Conservation (phyloP, 2,797 vertebrate species). For the Echiichthys vipera region DNA sequence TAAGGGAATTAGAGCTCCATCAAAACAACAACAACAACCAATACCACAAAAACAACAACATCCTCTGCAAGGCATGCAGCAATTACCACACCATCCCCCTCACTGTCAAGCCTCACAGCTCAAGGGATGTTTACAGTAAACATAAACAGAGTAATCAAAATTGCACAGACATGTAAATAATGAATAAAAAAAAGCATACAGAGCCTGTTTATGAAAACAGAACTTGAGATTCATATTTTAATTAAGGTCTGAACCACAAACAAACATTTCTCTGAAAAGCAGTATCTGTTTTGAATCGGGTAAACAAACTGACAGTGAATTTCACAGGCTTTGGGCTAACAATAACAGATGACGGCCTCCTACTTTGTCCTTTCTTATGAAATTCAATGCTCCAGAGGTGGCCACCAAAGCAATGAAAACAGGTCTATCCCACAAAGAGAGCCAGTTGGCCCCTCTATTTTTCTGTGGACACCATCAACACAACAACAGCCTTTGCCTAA, state of each 20-base stretch:
- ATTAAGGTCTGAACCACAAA: conserved; percentile 89
- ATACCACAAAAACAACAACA: conserved; percentile 72
- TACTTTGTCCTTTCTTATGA: conserved; percentile 88
- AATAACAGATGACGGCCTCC: conserved; percentile 88
- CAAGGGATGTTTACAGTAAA: conserved; percentile 86
- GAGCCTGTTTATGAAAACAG: conserved; percentile 85
- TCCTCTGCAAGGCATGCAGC: conserved; percentile 73
- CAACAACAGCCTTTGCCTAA: conserved; percentile 90
- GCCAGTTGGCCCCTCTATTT: conserved; percentile 83
- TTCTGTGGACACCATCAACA: conserved; percentile 91
- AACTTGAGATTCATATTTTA: conserved; percentile 87
- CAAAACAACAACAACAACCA: conserved; percentile 77
- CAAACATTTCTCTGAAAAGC: conserved; percentile 90
- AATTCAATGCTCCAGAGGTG: conserved; percentile 76
- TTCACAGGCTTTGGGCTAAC: conserved; percentile 89
- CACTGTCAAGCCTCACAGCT: conserved; percentile 75
- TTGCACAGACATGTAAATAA: conserved; percentile 85
- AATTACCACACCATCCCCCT: conserved; percentile 73
- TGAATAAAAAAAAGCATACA: conserved; percentile 82
- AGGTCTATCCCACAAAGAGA: conserved; percentile 75
- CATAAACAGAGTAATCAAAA: conserved; percentile 88
- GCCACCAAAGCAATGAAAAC: conserved; percentile 74
- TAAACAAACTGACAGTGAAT: conserved; percentile 90
- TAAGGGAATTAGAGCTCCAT: conserved; percentile 66
- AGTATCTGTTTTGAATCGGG: conserved; percentile 87